phyloP scores from a whole-genome alignment of 2,113 vertebrate species.

The Chloropsis cyanopogon region DNA sequence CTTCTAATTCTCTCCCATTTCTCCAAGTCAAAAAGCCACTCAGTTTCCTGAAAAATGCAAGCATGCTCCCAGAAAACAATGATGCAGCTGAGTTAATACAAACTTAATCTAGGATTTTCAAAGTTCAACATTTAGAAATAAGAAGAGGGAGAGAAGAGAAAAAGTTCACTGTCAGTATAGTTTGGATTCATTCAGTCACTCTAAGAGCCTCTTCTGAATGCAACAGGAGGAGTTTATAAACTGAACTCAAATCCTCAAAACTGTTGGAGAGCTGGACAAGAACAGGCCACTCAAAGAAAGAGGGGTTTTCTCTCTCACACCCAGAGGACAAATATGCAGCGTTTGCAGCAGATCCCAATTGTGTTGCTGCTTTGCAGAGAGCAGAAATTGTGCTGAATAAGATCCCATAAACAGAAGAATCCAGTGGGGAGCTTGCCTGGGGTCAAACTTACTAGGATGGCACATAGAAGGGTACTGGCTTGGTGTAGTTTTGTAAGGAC shows the following conservation, averaged over 20 bases:
- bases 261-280: not conserved
- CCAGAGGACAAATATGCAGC: not conserved
- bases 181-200: not conserved
- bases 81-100: not conserved
- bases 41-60: not conserved
- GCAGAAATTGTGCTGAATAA: not conserved
- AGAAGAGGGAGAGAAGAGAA: not conserved
- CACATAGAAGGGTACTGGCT: not conserved
- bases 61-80: not conserved
- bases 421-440: not conserved
- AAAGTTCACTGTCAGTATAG: not conserved
- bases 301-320: accelerated
- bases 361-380: not conserved
- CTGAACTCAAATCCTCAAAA: not conserved
- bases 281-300: not conserved
- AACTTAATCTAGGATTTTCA: not conserved
- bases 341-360: not conserved
- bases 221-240: not conserved
- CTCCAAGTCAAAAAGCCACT: not conserved
- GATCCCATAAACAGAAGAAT: not conserved
- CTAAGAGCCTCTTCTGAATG: not conserved
- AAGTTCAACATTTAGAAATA: not conserved
- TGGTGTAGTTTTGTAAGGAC: not conserved
- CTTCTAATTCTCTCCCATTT: not conserved
- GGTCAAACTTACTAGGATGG: not conserved